Evolutionary conservation across 2,113 vertebrate genomes (phyloP), one percentile per base, ranked within the genome.

Genomic region (Oriolus oriolus): DNA sequence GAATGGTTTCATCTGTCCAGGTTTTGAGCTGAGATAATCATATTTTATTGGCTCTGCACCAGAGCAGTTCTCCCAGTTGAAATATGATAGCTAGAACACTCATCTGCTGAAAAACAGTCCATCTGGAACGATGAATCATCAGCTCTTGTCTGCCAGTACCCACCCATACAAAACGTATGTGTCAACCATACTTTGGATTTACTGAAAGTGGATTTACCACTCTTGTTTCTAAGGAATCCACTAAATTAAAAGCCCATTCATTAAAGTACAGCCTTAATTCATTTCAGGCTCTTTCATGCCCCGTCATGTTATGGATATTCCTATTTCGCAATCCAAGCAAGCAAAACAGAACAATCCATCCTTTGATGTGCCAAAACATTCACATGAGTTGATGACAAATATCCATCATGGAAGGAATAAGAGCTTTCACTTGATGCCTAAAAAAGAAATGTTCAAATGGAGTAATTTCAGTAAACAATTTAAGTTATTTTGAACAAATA

Each of bases 321-420:
- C 79, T 91, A 83, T 97, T 97, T 96, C 95, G 93, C 93, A 97
- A 95, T 92, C 65, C 57, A 75, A 87, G 35, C 47, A 84, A 96
- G 91, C 83, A 96, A 96, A 98, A 96, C 28, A 91, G 76, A 92
- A 90, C 78, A 96, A 88, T 95, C 91, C 84, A 93, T 81, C 76
- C 96, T 97, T 96, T 93, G 69, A n/a, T 84, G 79, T 6, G 4
- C 89, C 93, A 97, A 96, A 98, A 97, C 85, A 96, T 93, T 96
- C 76, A 53, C 53, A 89, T 66, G 95, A 95, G 30, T 82, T 83
- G 80, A 97, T 49, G 93, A 97, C 93, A 97, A 97, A 73, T 75
- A 92, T 19, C 87, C 92, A 84, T 91, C 85, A 44, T 53, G 66
- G 88, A 92, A 94, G 90, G 94, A 95, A 93, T 91, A 97, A 97